Evolutionary conservation across 2,797 vertebrate species (phyloP).

Genomic region (Gouania willdenowi): DNA sequence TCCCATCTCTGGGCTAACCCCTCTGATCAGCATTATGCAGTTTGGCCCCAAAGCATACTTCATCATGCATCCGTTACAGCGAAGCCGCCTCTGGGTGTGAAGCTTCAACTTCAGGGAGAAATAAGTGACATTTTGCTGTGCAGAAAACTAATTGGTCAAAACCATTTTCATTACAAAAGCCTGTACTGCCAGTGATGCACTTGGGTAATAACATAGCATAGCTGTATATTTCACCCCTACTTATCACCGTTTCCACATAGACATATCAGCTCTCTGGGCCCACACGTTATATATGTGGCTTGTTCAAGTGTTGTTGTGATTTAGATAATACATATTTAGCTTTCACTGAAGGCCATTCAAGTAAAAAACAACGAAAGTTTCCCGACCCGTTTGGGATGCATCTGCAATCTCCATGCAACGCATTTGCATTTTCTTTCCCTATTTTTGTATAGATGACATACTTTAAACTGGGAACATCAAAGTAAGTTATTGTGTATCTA

Average conservation of each 20-base stretch:
- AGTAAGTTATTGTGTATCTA: conserved; percentile 8
- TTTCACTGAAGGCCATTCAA: conserved; percentile 36
- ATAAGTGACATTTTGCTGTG: conserved; percentile 1
- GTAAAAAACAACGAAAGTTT: conserved; percentile 6
- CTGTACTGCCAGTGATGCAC: conserved; percentile 1
- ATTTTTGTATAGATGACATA: conserved; percentile 1
- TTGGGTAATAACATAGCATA: neutral
- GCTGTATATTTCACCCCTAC: neutral
- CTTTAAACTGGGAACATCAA: neutral
- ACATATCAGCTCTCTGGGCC: neutral
- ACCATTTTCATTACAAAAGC: conserved; percentile 3
- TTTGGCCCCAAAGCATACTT: conserved; percentile 25
- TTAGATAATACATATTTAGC: conserved; percentile 17
- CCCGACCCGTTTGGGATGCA: conserved; percentile 2
- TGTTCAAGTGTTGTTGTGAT: conserved; percentile 8
- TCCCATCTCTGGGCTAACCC: conserved; percentile 42
- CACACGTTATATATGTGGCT: neutral
- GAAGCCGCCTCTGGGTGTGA: neutral
- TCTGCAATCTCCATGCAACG: too few species aligned
- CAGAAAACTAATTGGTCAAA: conserved; percentile 5
- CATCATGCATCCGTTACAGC: conserved; percentile 30
- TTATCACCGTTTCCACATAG: conserved; percentile 7
- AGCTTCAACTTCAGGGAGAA: conserved; percentile 4
- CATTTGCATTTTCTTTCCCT: neutral
- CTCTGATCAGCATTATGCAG: conserved; percentile 47